Evolutionary conservation across 2,113 vertebrate species (phyloP), one percentile per base, ranked within the genome.

Genomic region (Gymnocephalus cernua): DNA sequence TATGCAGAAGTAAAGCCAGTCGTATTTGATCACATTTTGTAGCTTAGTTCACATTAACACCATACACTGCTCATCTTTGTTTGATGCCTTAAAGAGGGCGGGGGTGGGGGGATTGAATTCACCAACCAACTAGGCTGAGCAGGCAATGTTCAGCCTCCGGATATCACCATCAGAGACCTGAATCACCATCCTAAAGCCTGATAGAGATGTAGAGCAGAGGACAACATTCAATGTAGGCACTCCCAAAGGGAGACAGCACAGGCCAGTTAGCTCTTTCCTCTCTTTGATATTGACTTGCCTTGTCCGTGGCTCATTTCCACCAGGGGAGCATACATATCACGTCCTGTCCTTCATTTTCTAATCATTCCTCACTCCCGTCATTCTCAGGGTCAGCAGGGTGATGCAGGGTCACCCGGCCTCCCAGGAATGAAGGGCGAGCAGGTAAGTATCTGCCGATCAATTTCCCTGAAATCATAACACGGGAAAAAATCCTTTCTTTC

Each of bases 341-440:
- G 62, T 75, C 25, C 48, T 27, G 90, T 73, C 69, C 0, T 47
- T 75, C 62, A 76, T 63, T 85, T 79, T 78, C 66, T 86, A 85
- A 93, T 82, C 54, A 32, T 67, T 45, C 51, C 29, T 63, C 19
- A 2, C 70, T 75, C 50, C 77, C 8, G 2, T 58, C 84, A 61
- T 87, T 29, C n/a, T 75, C 95, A 99, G 98, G 98, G 98, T 90
- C 96, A 97, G 65, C 96, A 96, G 80, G 98, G 98, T 29, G 97
- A 99, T 38, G 94, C 95, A 8, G 98, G 98, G 72, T 78, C 89
- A 25, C 23, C 92, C 0, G 98, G 98, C 66, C 89, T 93, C 2
- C 25, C 93, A 0, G 98, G 98, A 85, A 90, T 94, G 45, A 99
- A 99, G 82, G 98, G 98, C 44, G 97, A 99, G 72, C 95, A 92